Conservation (phyloP, 2,113 vertebrate genomes). For the Prionailurus bengalensis region DNA sequence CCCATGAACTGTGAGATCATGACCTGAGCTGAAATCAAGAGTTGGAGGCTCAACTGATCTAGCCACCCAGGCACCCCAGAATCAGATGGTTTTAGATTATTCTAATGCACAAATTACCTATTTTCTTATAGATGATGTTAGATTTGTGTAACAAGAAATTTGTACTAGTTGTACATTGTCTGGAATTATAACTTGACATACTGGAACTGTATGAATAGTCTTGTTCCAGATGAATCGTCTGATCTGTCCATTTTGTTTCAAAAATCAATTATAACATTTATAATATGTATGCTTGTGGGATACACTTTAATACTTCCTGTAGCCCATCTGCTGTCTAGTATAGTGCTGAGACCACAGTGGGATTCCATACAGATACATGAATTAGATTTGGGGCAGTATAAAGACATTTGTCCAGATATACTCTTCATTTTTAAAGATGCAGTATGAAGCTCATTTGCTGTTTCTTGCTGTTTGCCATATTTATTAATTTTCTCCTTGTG, state of each 20-base stretch:
- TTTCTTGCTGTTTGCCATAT: not conserved
- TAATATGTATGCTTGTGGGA: not conserved
- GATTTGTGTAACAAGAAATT: constrained; percentile 3
- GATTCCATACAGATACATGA: not conserved
- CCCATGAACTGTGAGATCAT: too few species aligned
- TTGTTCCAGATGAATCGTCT: not conserved
- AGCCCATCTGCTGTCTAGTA: not conserved
- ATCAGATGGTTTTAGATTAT: constrained; percentile 33
- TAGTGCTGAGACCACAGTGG: not conserved
- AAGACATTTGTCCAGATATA: not conserved
- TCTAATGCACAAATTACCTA: not conserved
- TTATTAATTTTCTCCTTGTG: constrained; percentile 48
- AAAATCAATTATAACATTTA: not conserved
- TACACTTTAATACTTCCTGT: not conserved
- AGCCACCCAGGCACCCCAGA: not conserved
- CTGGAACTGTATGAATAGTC: not conserved
- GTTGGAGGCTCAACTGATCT: too few species aligned
- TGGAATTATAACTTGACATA: not conserved
- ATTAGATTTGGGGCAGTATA: not conserved
- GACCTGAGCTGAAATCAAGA: too few species aligned
- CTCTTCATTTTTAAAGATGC: not conserved
- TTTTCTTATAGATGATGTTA: not conserved
- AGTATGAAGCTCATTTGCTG: not conserved
- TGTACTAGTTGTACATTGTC: not conserved
- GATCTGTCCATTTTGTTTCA: not conserved